Conservation (phyloP, 1,140 invertebrate genomes). For the Dendroctonus valens region DNA sequence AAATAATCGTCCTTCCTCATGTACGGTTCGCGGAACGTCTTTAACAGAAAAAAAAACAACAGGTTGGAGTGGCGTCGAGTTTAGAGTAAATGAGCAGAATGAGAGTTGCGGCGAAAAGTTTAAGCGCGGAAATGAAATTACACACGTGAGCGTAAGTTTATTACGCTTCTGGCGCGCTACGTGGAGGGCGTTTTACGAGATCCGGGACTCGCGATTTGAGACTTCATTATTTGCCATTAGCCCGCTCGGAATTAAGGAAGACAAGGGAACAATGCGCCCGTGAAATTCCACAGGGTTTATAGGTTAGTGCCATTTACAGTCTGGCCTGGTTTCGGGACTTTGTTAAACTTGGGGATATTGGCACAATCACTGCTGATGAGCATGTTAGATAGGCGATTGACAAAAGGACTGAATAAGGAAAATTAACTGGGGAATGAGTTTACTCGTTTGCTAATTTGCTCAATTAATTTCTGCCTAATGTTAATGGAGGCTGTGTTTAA, state of each 20-base stretch:
- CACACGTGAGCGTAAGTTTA: slow-evolving; percentile 35
- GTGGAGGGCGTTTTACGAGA: slow-evolving; percentile 13
- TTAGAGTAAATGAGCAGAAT: slow-evolving; percentile 29
- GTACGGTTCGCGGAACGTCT: slow-evolving; percentile 17
- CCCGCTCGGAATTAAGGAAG: slow-evolving; percentile 19
- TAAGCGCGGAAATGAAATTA: slow-evolving; percentile 31
- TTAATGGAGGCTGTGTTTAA: too few species aligned
- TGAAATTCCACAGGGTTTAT: slow-evolving; percentile 11
- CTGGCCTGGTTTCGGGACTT: too few species aligned
- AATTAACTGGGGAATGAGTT: too few species aligned
- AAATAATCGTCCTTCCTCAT: slow-evolving; percentile 8
- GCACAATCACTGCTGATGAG: too few species aligned
- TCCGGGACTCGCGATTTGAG: slow-evolving; percentile 7
- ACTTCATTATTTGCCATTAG: slow-evolving; percentile 32
- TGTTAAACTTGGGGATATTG: too few species aligned
- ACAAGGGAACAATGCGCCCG: slow-evolving; percentile 16
- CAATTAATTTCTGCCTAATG: too few species aligned
- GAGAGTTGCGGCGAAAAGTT: slow-evolving; percentile 29
- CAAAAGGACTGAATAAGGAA: too few species aligned
- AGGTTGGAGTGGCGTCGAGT: slow-evolving; percentile 32
- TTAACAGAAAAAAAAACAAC: slow-evolving; percentile 18
- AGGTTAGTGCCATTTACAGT: neutral
- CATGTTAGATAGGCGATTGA: too few species aligned
- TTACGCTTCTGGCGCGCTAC: slow-evolving; percentile 16
- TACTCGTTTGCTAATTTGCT: too few species aligned